A percentile compares a stretch with the other conserved stretches of the same genome.
Conservation (phyloP, 92 coral and sea anemone species). For the Phenganax marumi region DNA sequence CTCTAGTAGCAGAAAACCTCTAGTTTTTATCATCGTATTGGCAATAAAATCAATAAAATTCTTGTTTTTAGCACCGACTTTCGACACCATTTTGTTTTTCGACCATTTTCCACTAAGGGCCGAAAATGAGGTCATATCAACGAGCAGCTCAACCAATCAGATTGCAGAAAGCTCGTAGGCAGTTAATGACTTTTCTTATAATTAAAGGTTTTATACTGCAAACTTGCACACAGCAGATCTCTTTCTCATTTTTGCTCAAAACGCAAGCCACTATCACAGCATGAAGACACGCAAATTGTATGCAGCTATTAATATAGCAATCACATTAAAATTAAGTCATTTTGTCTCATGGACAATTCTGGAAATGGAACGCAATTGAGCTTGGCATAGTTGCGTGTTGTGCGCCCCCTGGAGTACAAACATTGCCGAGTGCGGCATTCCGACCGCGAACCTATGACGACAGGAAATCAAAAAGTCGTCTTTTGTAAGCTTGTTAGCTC, state of each 20-base stretch:
- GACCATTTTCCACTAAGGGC: too few relatives aligned
- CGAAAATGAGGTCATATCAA: too few relatives aligned
- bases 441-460: not conserved
- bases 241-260: not conserved
- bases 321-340: not conserved
- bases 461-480: constrained; percentile 14
- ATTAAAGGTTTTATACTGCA: too few relatives aligned
- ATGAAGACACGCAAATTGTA: not conserved
- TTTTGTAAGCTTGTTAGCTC: not conserved
- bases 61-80: too few relatives aligned
- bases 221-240: too few relatives aligned
- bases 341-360: constrained; percentile 14
- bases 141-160: too few relatives aligned
- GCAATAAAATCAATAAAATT: too few relatives aligned
- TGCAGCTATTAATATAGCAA: not conserved
- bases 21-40: too few relatives aligned
- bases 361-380: not conserved
- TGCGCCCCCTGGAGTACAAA: constrained; percentile 2
- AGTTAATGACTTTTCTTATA: too few relatives aligned
- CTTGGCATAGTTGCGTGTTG: not conserved
- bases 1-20: too few relatives aligned
- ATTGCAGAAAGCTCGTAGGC: too few relatives aligned
- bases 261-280: not conserved
- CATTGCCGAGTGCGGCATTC: constrained; percentile 7
- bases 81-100: too few relatives aligned